A percentile compares a stretch with the other conserved stretches of the same genome.
Conservation (phyloP, 2,797 vertebrate species). For the Aeoliscus strigatus region DNA sequence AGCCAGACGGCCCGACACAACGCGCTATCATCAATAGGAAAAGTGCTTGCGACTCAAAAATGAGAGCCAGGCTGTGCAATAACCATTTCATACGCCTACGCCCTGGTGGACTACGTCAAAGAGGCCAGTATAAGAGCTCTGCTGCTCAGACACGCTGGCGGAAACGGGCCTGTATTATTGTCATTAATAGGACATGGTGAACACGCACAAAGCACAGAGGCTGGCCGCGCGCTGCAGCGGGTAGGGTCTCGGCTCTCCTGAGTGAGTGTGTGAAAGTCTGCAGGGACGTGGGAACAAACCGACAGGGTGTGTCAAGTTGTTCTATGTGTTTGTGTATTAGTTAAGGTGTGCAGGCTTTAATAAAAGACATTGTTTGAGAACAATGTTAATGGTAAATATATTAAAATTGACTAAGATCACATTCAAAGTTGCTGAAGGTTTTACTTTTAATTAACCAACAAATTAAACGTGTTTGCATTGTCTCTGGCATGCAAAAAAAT, state of each 20-base stretch:
- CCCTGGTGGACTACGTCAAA: slow-evolving; percentile 49
- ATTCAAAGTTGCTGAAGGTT: no score
- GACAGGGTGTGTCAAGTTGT: neutral
- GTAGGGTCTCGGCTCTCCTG: slow-evolving; percentile 16
- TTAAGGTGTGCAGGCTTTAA: slow-evolving; percentile 1
- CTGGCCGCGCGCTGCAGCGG: slow-evolving; percentile 45
- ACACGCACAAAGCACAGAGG: slow-evolving; percentile 55
- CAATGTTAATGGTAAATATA: no score
- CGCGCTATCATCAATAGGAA: slow-evolving; percentile 35
- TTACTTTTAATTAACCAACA: no score
- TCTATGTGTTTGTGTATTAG: neutral
- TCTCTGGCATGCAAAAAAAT: no score
- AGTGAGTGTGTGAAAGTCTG: slow-evolving; percentile 9
- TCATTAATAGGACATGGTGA: slow-evolving; percentile 63
- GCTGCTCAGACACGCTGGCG: slow-evolving; percentile 41
- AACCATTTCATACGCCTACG: slow-evolving; percentile 39
- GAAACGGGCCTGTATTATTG: slow-evolving; percentile 53
- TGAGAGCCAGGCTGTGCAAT: slow-evolving; percentile 19
- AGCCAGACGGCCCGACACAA: slow-evolving; percentile 21
- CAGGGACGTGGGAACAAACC: slow-evolving; percentile 6
- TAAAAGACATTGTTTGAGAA: no score
- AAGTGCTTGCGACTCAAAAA: slow-evolving; percentile 24
- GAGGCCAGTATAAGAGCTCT: slow-evolving; percentile 37
- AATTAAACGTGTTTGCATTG: no score
- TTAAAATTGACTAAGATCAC: no score